Conservation (phyloP, 2,113 vertebrate species). For the Pimephales promelas region DNA sequence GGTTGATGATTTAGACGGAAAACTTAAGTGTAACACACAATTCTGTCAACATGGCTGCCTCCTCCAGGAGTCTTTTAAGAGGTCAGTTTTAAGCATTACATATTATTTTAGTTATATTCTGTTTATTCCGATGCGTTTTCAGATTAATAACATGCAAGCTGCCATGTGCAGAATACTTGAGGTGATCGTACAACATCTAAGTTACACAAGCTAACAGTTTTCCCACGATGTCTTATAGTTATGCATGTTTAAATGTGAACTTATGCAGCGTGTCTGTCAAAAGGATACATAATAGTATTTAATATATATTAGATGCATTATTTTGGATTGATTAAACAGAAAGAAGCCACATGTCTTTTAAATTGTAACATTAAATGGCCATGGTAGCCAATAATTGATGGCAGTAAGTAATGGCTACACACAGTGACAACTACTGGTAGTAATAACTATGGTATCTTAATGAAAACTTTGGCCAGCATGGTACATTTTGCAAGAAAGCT, state of each 20-base stretch:
- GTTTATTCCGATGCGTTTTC: neutral
- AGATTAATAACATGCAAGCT: too few relatives aligned
- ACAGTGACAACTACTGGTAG: too few relatives aligned
- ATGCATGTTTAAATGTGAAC: neutral
- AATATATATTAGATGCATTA: too few relatives aligned
- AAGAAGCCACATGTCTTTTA: too few relatives aligned
- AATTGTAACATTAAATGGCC: too few relatives aligned
- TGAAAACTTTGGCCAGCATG: too few relatives aligned
- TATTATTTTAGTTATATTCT: neutral
- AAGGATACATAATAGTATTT: neutral
- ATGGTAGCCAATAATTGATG: too few relatives aligned
- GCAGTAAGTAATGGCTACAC: too few relatives aligned
- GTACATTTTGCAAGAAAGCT: too few relatives aligned
- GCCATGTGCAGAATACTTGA: neutral
- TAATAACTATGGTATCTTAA: too few relatives aligned
- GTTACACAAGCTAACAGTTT: neutral
- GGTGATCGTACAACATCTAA: neutral
- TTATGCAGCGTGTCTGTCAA: neutral
- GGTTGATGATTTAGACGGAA: slow-evolving; percentile 58
- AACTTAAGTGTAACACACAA: neutral
- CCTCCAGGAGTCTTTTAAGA: slow-evolving; percentile 65
- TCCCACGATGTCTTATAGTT: neutral
- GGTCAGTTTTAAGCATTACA: slow-evolving; percentile 67
- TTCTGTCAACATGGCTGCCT: slow-evolving; percentile 70
- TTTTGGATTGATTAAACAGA: too few relatives aligned